Conservation (phyloP, 2,113 vertebrate genomes). For the Eptatretus burgeri region DNA sequence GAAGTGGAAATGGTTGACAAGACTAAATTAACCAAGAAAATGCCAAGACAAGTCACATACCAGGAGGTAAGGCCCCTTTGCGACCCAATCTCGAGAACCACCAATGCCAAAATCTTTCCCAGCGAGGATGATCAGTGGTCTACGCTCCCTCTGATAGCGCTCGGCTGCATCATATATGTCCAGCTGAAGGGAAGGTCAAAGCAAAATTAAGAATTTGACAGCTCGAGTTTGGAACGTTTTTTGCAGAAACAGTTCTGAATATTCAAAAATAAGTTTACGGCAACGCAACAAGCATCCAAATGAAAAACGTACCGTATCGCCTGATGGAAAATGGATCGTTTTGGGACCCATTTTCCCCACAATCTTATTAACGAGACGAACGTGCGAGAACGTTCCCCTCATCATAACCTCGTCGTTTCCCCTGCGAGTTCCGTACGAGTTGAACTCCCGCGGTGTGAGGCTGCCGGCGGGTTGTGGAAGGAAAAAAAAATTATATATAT, state of each 20-base stretch:
- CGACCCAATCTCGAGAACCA: slow-evolving; percentile 1
- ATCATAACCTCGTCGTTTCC: slow-evolving; percentile 87
- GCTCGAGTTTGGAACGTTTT: too few relatives aligned
- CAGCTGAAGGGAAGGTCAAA: neutral
- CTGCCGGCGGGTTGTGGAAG: slow-evolving; percentile 15
- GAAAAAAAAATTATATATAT: too few relatives aligned
- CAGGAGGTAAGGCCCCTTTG: slow-evolving; percentile 4
- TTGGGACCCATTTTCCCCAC: slow-evolving; percentile 59
- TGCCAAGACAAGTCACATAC: too few relatives aligned
- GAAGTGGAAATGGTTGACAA: too few relatives aligned
- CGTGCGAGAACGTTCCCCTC: slow-evolving; percentile 81
- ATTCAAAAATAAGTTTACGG: too few relatives aligned
- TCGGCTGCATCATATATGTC: slow-evolving; percentile 4
- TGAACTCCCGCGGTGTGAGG: slow-evolving; percentile 53
- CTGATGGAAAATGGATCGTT: slow-evolving; percentile 49
- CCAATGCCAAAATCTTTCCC: neutral
- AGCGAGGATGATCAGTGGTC: neutral
- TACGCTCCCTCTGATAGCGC: neutral
- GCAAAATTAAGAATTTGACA: too few relatives aligned
- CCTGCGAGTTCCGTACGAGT: slow-evolving; percentile 74
- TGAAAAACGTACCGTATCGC: slow-evolving; percentile 48
- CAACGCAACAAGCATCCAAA: neutral
- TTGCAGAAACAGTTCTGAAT: too few relatives aligned
- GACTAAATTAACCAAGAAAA: too few relatives aligned
- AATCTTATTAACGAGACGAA: slow-evolving; percentile 78